Evolutionary conservation across 2,797 vertebrate species (phyloP).

Genomic region (Yasuhikotakia modesta): DNA sequence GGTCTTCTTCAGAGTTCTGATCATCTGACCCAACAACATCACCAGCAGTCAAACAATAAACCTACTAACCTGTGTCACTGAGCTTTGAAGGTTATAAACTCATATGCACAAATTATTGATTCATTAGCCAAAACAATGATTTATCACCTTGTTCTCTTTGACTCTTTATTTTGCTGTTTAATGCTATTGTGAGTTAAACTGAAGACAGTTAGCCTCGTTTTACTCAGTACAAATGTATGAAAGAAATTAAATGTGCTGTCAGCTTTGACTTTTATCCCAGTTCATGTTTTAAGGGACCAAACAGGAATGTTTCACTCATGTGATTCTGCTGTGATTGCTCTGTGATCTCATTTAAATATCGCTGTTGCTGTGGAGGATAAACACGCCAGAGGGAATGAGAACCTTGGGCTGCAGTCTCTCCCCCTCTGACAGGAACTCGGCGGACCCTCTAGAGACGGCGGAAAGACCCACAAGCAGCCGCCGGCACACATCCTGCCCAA

Average conservation of each 20-base stretch:
- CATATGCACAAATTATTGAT: background rate
- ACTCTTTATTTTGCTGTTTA: no score
- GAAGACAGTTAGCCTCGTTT: background rate
- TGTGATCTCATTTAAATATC: slow-evolving; percentile 60
- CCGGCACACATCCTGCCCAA: slow-evolving; percentile 85
- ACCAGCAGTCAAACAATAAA: background rate
- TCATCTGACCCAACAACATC: slow-evolving; percentile 77
- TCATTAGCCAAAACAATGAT: background rate
- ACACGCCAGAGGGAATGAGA: slow-evolving; percentile 61
- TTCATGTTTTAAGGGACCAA: slow-evolving; percentile 51
- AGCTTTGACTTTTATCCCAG: slow-evolving; percentile 21
- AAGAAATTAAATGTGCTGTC: slow-evolving; percentile 2
- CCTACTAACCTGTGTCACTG: no score
- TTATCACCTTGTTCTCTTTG: background rate
- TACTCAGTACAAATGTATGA: background rate
- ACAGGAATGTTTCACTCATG: slow-evolving; percentile 57
- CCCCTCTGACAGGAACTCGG: slow-evolving; percentile 86
- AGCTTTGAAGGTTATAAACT: background rate
- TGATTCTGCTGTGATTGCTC: slow-evolving; percentile 59
- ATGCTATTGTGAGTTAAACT: background rate
- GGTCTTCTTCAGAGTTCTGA: slow-evolving; percentile 90
- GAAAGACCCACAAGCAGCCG: slow-evolving; percentile 86
- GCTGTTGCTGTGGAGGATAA: slow-evolving; percentile 58
- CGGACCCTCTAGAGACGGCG: slow-evolving; percentile 83
- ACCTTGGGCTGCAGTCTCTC: slow-evolving; percentile 95